Base-by-base conservation (phyloP, 2,113 vertebrate species). In the Dissostichus mawsoni region DNA sequence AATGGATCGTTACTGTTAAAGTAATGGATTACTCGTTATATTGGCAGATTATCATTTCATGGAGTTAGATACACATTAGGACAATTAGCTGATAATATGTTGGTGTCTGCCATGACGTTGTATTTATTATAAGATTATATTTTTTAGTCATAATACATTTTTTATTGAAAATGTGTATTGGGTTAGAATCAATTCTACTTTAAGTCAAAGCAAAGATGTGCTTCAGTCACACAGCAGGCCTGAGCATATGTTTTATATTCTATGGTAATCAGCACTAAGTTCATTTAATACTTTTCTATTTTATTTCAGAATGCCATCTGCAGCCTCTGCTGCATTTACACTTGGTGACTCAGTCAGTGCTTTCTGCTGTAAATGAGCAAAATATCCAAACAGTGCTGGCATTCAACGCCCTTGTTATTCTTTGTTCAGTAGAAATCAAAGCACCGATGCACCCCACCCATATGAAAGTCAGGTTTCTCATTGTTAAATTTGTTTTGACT, bases 261-360 rank as follows among this genome's bases (percentile, higher is more conserved):
- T n/a, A 59, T n/a, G 18, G 48, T 10, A 52, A 80, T 20, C 67
- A 76, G 73, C 74, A 80, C 57, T 52, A 45, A 44, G 8, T 61
- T 4, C 41, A 13, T 65, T 10, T 17, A 2, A 64, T 13, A 50
- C 66, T 56, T 69, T 64, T 52, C 71, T 45, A n/a, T 59, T 77
- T 55, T 65, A 52, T 61, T 64, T 14, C 44, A 45, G 29, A 65
- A 29, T 47, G 20, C 11, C n/a, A 47, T 56, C 45, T 62, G 23
- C 64, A 75, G 62, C 47, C 64, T 62, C 50, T 57, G n/a, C 48
- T 67, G 50, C 53, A 47, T 52, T 29, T 9, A 61, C 18, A 78
- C 20, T 14, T 8, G 45, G 56, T 84, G 74, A 84, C 78, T 75
- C 78, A 84, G 58, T 45, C 52, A 9, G 9, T 41, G 14, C 29